Percentiles rank a stretch among this genome's conserved stretches.
These are phyloP conservation scores for Tenthredo distinguenda DNA, from an alignment of 2,888 invertebrate genomes.

Conservation along the genomic window DNA sequence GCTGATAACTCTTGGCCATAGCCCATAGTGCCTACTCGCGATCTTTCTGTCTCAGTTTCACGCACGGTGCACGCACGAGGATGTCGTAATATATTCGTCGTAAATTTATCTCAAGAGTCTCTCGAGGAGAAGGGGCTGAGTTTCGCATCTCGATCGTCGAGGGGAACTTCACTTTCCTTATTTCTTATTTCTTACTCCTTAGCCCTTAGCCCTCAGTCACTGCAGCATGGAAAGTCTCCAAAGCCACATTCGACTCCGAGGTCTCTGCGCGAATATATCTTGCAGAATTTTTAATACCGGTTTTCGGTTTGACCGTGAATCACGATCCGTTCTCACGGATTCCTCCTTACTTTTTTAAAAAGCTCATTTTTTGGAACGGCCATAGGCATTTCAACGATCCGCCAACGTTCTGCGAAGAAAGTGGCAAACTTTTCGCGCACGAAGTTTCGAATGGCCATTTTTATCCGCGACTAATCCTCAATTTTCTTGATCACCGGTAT, in stretches of 20 bases:
- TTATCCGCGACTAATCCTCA: background rate
- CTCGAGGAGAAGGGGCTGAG: background rate
- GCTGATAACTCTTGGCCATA: conserved; percentile 47
- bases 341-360: background rate
- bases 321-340: background rate
- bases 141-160: conserved; percentile 8
- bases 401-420: background rate
- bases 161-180: conserved; percentile 6
- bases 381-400: background rate
- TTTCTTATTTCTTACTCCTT: background rate
- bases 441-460: background rate
- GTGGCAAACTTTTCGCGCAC: background rate
- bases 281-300: conserved; percentile 18
- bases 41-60: conserved; percentile 7
- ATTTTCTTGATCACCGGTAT: background rate
- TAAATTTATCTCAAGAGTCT: conserved; percentile 43
- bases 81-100: conserved; percentile 28
- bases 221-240: background rate
- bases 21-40: background rate
- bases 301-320: background rate
- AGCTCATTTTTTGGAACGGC: background rate
- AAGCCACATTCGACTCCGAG: conserved; percentile 13
- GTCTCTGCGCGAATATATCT: background rate
- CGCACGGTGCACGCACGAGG: background rate
- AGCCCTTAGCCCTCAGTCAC: background rate